Conservation (phyloP, 2,797 vertebrate species). For the Parotocinclus haroldoi region DNA sequence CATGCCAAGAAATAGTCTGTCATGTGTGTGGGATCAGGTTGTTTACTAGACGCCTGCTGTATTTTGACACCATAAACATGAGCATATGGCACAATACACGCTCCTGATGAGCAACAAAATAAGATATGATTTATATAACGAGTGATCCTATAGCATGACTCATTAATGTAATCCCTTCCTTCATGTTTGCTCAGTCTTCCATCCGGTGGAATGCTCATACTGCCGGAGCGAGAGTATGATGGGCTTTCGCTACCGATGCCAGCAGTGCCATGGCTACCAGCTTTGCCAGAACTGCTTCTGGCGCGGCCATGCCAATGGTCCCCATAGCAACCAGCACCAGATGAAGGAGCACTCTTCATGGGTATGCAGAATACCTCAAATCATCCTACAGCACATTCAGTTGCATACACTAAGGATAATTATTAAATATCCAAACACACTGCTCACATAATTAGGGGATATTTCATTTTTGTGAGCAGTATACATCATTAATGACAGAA, state of each 20-base stretch:
- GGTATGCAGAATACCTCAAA: slow-evolving; percentile 68
- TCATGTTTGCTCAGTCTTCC: slow-evolving; percentile 81
- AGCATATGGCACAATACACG: slow-evolving; percentile 8
- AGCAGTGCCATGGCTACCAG: slow-evolving; percentile 98
- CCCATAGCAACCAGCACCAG: slow-evolving; percentile 98
- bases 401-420: no score
- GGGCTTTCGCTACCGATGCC: slow-evolving; percentile 97
- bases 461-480: no score
- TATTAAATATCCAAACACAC: no score
- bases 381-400: no score
- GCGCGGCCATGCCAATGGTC: slow-evolving; percentile 90
- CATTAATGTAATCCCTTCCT: background rate
- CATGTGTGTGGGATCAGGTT: background rate
- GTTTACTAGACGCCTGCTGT: slow-evolving; percentile 4
- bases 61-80: background rate
- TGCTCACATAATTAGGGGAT: no score
- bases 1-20: slow-evolving; percentile 20
- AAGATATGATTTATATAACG: background rate
- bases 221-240: slow-evolving; percentile 97
- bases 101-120: background rate
- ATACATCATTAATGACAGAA: no score
- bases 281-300: slow-evolving; percentile 98
- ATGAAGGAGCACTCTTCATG: slow-evolving; percentile 99
- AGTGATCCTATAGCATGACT: background rate
- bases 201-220: slow-evolving; percentile 96